Evolutionary conservation across 1,140 invertebrate species (phyloP).

Genomic region (Trialeurodes vaporariorum): DNA sequence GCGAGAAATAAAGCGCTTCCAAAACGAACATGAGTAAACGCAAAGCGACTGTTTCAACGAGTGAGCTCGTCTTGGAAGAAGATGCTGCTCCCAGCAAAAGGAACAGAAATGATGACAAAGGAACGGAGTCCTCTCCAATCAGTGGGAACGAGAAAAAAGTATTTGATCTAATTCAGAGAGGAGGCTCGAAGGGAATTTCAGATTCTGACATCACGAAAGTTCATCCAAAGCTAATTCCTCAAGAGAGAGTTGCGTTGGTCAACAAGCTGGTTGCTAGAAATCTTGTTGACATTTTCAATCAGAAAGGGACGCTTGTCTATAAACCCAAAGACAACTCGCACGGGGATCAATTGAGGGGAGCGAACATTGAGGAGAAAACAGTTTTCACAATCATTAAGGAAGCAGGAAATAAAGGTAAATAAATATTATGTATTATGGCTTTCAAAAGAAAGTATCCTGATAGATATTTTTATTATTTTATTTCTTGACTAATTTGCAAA

Average conservation of each 20-base stretch:
- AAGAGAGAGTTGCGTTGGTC: conserved; percentile 56
- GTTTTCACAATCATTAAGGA: conserved; percentile 87
- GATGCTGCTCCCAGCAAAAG: neutral
- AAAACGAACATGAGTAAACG: neutral
- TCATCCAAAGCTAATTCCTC: conserved; percentile 54
- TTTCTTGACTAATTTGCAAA: too few species aligned
- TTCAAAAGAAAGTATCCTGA: too few species aligned
- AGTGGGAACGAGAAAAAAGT: conserved; percentile 29
- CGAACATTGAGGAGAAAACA: conserved; percentile 84
- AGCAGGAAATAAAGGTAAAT: conserved; percentile 83
- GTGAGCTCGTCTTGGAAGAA: neutral
- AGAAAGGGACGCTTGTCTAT: conserved; percentile 38
- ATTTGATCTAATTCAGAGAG: conserved; percentile 44
- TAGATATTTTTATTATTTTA: too few species aligned
- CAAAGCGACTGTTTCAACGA: neutral
- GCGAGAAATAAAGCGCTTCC: too few species aligned
- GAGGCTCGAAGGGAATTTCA: conserved; percentile 56
- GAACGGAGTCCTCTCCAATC: neutral
- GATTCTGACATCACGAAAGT: conserved; percentile 54
- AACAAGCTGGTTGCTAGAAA: conserved; percentile 59
- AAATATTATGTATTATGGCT: too few species aligned
- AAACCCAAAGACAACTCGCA: conserved; percentile 60
- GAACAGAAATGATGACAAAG: neutral
- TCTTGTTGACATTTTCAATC: neutral
- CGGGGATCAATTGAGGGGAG: conserved; percentile 53